Evolutionary conservation across 2,888 invertebrate genomes (phyloP).

Genomic region (Harmothoe impar): DNA sequence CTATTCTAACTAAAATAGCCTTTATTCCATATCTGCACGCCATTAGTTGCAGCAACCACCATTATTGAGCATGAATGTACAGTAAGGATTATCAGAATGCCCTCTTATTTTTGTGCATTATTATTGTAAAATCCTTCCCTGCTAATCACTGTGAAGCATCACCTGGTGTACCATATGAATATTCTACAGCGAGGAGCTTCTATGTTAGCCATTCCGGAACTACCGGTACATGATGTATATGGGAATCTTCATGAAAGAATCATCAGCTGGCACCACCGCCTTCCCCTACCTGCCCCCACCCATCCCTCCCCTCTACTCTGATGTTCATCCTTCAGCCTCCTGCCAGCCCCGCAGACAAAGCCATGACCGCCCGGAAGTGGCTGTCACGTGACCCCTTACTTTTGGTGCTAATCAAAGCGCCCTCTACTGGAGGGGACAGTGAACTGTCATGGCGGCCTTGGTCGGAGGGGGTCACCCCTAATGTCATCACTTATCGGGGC

Average conservation of each 20-base stretch:
- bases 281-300: neutral
- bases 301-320: neutral
- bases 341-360: neutral
- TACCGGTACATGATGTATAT: neutral
- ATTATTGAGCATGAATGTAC: too few relatives aligned
- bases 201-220: neutral
- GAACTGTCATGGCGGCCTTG: neutral
- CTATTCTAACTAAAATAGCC: too few relatives aligned
- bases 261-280: neutral
- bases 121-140: too few relatives aligned
- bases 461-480: neutral
- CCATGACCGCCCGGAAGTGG: conserved; percentile 19
- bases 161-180: too few relatives aligned
- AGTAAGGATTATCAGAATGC: neutral
- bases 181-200: too few relatives aligned
- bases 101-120: neutral
- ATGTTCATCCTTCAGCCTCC: conserved; percentile 41
- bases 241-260: conserved; percentile 7
- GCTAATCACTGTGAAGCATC: too few relatives aligned
- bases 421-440: neutral
- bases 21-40: too few relatives aligned
- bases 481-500: neutral
- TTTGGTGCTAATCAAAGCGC: conserved; percentile 25
- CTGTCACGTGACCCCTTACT: conserved; percentile 25
- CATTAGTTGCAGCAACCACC: too few relatives aligned